Percentiles rank a stretch among this genome's conserved stretches.
These are phyloP conservation scores for Chiridota heheva DNA, from an alignment of 35 echinoderm and acorn worm species.

Conservation along the genomic window DNA sequence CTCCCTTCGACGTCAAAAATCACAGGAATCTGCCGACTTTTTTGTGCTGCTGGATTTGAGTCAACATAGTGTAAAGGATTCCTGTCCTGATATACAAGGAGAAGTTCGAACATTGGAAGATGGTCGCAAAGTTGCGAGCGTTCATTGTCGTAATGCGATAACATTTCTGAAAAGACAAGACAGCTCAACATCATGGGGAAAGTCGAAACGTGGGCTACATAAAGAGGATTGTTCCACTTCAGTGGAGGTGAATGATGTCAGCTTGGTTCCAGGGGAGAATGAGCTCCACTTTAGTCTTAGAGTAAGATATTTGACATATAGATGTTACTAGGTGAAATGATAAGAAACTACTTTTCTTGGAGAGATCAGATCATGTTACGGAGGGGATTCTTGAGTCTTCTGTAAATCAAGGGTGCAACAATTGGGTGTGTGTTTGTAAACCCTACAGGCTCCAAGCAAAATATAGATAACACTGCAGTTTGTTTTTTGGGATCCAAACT, in stretches of 20 bases:
- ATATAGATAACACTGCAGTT: background rate
- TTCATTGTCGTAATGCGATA: conserved; percentile 57
- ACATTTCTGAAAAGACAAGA: conserved; percentile 71
- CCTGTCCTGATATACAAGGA: conserved; percentile 28
- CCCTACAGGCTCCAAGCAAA: background rate
- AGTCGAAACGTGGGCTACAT: conserved; percentile 39
- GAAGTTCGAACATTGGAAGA: conserved; percentile 27
- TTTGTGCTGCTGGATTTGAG: conserved; percentile 26
- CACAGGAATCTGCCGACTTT: conserved; percentile 49
- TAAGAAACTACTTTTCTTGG: background rate
- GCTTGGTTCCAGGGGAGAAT: conserved; percentile 63
- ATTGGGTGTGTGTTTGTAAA: background rate
- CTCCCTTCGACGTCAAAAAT: conserved; percentile 8
- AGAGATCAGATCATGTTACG: too few relatives aligned
- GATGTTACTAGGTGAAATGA: background rate
- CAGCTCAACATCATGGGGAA: conserved; percentile 76
- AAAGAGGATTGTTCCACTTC: conserved; percentile 61
- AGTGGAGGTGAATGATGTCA: conserved; percentile 23
- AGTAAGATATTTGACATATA: conserved; percentile 20
- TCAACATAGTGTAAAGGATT: background rate
- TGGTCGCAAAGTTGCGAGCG: conserved; percentile 12
- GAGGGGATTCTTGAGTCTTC: background rate
- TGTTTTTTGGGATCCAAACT: too few relatives aligned
- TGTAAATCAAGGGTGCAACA: background rate
- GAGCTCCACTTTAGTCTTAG: conserved; percentile 64